Evolutionary conservation across 2,797 vertebrate species (phyloP).

Genomic region (Ataeniobius toweri): DNA sequence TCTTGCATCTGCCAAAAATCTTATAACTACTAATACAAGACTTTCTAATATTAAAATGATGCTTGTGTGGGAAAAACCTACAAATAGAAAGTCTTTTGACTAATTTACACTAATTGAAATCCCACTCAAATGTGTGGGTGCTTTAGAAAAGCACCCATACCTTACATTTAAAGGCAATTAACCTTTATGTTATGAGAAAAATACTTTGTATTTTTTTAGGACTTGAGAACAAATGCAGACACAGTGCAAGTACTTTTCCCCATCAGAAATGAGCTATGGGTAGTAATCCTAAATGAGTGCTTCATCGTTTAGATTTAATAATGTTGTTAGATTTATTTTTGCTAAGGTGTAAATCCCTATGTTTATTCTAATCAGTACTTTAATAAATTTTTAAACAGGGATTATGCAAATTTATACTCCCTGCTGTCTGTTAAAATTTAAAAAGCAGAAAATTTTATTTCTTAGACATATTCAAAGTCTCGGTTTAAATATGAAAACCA

Average conservation of each 20-base stretch:
- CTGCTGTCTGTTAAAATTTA: background rate
- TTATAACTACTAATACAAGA: conserved; percentile 9
- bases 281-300: conserved; percentile 12
- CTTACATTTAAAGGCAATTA: conserved; percentile 33
- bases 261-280: conserved; percentile 1
- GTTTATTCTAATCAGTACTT: background rate
- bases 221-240: conserved; percentile 7
- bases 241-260: conserved; percentile 17
- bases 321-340: background rate
- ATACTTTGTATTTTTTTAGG: background rate
- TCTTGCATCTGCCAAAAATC: conserved; percentile 10
- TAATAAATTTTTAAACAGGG: background rate
- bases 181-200: conserved; percentile 29
- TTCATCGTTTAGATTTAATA: conserved; percentile 4
- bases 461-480: background rate
- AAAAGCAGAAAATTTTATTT: background rate
- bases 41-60: conserved; percentile 8
- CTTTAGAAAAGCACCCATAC: conserved; percentile 20
- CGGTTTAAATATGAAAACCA: background rate
- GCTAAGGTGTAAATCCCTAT: background rate
- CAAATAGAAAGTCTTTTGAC: background rate
- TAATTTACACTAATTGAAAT: background rate
- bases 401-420: background rate
- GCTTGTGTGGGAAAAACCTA: background rate
- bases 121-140: conserved; percentile 1